Conservation (phyloP, 2,113 vertebrate genomes). For the Willisornis vidua region DNA sequence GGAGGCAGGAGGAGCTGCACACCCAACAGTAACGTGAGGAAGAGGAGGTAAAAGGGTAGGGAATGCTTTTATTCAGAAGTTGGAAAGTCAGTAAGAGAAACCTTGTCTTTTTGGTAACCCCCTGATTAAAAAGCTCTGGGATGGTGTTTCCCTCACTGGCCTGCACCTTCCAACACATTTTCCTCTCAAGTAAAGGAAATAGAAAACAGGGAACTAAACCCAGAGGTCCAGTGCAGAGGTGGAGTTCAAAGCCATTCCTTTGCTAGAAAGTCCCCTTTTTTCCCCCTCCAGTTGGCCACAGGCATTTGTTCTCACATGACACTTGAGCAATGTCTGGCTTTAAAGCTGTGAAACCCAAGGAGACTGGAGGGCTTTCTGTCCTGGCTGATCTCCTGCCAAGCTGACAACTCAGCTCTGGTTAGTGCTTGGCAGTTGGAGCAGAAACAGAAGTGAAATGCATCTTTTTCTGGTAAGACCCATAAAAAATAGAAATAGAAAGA, state of each 20-base stretch:
- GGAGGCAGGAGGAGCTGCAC: background rate
- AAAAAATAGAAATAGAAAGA: background rate
- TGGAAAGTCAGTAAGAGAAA: background rate
- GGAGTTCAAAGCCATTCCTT: background rate
- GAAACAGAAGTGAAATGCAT: background rate
- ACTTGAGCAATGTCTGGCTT: background rate
- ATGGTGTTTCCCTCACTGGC: background rate
- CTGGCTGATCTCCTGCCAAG: constrained; percentile 5
- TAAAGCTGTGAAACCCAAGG: background rate
- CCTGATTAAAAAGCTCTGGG: background rate
- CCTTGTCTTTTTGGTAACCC: background rate
- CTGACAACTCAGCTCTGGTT: constrained; percentile 5
- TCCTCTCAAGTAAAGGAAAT: background rate
- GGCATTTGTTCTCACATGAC: constrained; percentile 21
- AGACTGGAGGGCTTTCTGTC: background rate
- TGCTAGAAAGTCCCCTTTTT: background rate
- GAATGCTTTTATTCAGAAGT: background rate
- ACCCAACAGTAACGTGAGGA: background rate
- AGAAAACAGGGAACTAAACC: background rate
- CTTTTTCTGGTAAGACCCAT: background rate
- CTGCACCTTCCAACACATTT: background rate
- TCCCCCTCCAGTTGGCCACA: background rate
- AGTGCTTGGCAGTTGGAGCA: background rate
- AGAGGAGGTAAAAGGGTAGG: background rate
- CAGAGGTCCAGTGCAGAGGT: background rate